phyloP scores from a whole-genome alignment of 1,140 invertebrate species.

The Hydropsyche tenuis region DNA sequence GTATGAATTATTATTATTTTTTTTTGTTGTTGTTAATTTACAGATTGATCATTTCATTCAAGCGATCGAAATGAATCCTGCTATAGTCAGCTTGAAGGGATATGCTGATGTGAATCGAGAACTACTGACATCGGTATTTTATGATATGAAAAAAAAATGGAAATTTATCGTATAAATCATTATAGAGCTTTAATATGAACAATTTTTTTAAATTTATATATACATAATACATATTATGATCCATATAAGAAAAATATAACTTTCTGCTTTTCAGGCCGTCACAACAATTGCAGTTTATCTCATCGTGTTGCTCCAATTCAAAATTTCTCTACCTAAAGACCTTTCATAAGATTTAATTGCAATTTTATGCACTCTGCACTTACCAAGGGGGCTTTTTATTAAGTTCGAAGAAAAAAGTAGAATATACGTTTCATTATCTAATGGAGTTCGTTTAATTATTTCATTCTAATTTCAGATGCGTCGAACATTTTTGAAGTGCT shows the following conservation, averaged over 20 bases:
- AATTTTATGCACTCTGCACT: too few relatives aligned
- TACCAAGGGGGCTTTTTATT: too few relatives aligned
- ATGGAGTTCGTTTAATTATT: too few relatives aligned
- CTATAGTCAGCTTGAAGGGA: slow-evolving; percentile 66
- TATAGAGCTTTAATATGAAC: not conserved
- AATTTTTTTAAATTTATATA: not conserved
- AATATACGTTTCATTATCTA: too few relatives aligned
- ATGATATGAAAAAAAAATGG: slow-evolving; percentile 45
- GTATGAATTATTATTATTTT: slow-evolving; percentile 28
- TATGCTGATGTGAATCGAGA: slow-evolving; percentile 67
- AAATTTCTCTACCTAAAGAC: slow-evolving; percentile 59
- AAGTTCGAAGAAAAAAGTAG: too few relatives aligned
- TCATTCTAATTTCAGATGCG: too few relatives aligned
- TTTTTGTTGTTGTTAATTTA: too few relatives aligned
- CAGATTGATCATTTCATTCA: slow-evolving; percentile 68
- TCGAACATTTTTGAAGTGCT: too few relatives aligned
- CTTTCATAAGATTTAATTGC: not conserved
- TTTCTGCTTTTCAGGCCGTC: slow-evolving; percentile 60
- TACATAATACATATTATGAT: not conserved
- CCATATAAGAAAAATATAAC: too few relatives aligned
- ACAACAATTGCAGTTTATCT: slow-evolving; percentile 67
- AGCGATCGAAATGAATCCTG: slow-evolving; percentile 70
- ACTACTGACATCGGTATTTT: slow-evolving; percentile 64
- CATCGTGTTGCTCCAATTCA: slow-evolving; percentile 68
- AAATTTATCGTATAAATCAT: not conserved